These are phyloP conservation scores for Corvus moneduloides DNA, from an alignment of 2,113 vertebrate species.

Conservation along the genomic window DNA sequence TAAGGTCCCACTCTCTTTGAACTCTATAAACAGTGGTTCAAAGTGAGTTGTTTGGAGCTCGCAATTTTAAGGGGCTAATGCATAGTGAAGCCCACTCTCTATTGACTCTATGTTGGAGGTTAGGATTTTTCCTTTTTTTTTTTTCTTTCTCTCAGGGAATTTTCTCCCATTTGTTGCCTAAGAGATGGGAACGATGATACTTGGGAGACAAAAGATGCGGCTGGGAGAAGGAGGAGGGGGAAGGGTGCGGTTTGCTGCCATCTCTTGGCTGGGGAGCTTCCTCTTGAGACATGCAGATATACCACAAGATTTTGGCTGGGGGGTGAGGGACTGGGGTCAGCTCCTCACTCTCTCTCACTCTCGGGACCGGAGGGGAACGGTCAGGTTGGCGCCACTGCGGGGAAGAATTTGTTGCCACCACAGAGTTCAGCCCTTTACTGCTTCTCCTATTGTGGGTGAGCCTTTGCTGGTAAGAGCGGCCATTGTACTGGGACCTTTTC, in stretches of 20 bases:
- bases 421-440: background rate
- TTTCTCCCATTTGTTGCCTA: background rate
- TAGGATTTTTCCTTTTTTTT: background rate
- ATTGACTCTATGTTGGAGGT: background rate
- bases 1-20: background rate
- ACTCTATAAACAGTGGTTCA: background rate
- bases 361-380: accelerated
- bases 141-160: background rate
- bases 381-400: background rate
- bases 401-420: background rate
- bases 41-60: background rate
- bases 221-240: background rate
- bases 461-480: accelerated
- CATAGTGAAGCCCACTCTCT: background rate
- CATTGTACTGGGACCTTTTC: background rate
- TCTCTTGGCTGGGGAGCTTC: background rate
- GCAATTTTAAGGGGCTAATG: background rate
- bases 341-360: background rate
- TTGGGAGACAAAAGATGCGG: background rate
- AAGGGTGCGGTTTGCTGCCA: background rate
- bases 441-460: background rate
- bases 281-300: background rate
- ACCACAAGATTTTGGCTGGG: background rate
- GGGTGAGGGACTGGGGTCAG: background rate
- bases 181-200: background rate